Conservation (phyloP, 2,113 vertebrate genomes). For the Marcusenius ussheri region DNA sequence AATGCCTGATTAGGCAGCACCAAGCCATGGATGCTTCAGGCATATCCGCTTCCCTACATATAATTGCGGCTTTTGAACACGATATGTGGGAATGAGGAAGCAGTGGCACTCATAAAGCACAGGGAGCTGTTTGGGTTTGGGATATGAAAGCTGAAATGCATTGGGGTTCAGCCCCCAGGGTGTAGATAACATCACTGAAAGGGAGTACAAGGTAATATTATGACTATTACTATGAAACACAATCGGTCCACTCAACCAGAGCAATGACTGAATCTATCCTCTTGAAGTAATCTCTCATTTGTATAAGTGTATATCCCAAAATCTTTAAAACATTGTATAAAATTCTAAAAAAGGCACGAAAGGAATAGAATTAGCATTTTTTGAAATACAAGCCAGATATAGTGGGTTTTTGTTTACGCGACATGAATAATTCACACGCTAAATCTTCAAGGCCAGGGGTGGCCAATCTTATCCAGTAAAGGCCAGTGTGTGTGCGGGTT, state of each 20-base stretch:
- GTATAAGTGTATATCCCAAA: not conserved
- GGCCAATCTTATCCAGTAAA: not conserved
- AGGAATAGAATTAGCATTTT: not conserved
- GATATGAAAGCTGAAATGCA: not conserved
- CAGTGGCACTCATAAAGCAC: not conserved
- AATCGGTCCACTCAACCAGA: not conserved
- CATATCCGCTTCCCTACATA: not conserved
- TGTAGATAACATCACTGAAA: conserved; percentile 10
- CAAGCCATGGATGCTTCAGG: not conserved
- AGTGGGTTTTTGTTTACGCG: not conserved
- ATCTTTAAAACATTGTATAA: not conserved
- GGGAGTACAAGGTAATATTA: not conserved
- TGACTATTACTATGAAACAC: conserved; percentile 3
- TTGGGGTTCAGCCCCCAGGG: not conserved
- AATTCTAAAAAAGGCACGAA: not conserved
- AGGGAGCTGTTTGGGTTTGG: not conserved
- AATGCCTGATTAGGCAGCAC: not conserved
- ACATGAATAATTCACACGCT: not conserved
- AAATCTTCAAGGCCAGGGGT: too few relatives aligned
- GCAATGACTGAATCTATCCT: not conserved
- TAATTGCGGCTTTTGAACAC: conserved; percentile 3
- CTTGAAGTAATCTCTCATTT: not conserved
- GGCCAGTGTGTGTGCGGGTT: not conserved
- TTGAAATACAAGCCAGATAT: not conserved
- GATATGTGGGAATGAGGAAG: conserved; percentile 8